Evolutionary conservation across 2,113 vertebrate genomes (phyloP), one percentile per base, ranked within the genome.

Genomic region (Phocoena sinus): DNA sequence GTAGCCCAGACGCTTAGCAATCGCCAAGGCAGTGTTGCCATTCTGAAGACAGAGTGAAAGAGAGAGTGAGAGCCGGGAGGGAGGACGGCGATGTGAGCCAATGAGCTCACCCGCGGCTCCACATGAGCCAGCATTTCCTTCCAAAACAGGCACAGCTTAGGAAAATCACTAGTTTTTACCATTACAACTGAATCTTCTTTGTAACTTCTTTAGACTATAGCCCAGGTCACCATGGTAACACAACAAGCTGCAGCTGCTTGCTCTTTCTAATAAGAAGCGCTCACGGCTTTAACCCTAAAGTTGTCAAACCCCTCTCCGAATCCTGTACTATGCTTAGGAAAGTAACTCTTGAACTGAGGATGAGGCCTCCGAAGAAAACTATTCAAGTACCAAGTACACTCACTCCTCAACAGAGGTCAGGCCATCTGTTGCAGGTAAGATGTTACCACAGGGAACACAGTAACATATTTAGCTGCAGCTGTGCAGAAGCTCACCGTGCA

Each of bases 11-110:
- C 99, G 99, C 95, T 99, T 99, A 47, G 99, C 99, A 38, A 99
- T 99, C 3, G 99, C 99, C 97, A 99, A 98, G 97, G 99, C 99
- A 2, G 99, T 99, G 98, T 99, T 99, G 92, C 99, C 99, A 98
- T 99, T 99, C 99, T 99, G 98, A 44, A 98, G 95, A 89, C 77
- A 97, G 93, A 97, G 84, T 17, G 94, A 96, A 63, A 92, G 89
- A 93, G 93, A 96, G 81, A 20, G 65, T 80, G 94, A 97, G 93
- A 56, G 17, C 6, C 71, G 87, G 98, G 97, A 98, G 97, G 97
- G 97, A 98, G 98, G 98, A 96, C 13, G 94, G 98, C 47, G 97
- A 94, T 76, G 93, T 1, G 96, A 98, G 97, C 98, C 98, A 98
- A 98, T 98, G 98, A 99, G 98, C 95, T 99, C 98, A 98, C 97